A percentile compares a stretch with the other conserved stretches of the same genome.
These are phyloP conservation scores for Chalcis sispes DNA, from an alignment of 2,888 invertebrate genomes.

Conservation along the genomic window DNA sequence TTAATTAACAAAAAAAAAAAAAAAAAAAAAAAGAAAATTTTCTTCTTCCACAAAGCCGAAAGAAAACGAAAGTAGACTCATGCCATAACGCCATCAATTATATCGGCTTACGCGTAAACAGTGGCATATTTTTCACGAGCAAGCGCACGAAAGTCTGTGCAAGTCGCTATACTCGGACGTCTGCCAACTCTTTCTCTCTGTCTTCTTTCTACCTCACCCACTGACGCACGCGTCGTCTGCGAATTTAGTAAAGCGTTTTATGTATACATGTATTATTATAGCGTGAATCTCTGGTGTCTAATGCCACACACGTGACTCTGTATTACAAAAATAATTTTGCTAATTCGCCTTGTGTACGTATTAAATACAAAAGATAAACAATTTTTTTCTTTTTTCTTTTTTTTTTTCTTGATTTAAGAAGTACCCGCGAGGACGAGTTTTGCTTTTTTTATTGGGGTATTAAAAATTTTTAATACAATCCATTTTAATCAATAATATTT, in stretches of 20 bases:
- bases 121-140: conserved; percentile 5
- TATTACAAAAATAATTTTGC: conserved; percentile 54
- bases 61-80: no score
- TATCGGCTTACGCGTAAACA: not conserved
- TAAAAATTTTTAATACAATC: no score
- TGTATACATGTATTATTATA: no score
- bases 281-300: no score
- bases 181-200: conserved; percentile 10
- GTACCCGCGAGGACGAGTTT: no score
- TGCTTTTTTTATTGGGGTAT: no score
- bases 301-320: conserved; percentile 62
- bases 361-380: conserved; percentile 8
- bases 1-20: no score
- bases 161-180: not conserved
- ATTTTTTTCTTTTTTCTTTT: not conserved
- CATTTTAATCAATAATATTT: no score
- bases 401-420: conserved; percentile 30
- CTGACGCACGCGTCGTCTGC: conserved; percentile 35
- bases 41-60: no score
- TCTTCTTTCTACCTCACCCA: not conserved
- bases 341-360: not conserved
- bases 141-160: not conserved
- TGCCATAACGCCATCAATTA: not conserved
- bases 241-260: no score
- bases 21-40: no score